Evolutionary conservation across 2,888 invertebrate genomes (phyloP).

Genomic region (Neocrepidodera transversa): DNA sequence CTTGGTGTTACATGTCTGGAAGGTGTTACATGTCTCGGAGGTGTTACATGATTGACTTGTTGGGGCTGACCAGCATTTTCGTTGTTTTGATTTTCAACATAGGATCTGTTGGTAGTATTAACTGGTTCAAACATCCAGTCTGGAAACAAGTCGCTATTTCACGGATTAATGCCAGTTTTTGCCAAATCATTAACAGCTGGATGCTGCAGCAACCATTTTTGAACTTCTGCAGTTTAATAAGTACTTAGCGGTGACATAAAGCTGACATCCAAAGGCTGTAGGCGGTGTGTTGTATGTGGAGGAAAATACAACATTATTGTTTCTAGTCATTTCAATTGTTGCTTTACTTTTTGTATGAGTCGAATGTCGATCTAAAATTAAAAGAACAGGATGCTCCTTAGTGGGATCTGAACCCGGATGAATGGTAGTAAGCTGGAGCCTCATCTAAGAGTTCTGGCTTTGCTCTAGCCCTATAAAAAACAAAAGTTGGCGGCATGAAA

Average conservation of each 20-base stretch:
- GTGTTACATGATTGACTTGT: background rate
- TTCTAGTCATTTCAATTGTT: background rate
- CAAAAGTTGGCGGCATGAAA: too few relatives aligned
- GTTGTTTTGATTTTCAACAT: background rate
- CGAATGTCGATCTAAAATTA: background rate
- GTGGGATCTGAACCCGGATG: background rate
- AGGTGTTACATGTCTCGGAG: background rate
- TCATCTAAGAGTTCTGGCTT: background rate
- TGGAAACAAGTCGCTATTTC: background rate
- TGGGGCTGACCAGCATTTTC: background rate
- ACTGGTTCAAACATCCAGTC: conserved; percentile 17
- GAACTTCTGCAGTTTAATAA: conserved; percentile 7
- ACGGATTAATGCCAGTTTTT: background rate
- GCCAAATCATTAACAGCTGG: background rate
- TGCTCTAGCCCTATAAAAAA: background rate
- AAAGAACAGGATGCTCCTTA: background rate
- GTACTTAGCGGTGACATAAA: conserved; percentile 43
- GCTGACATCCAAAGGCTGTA: conserved; percentile 49
- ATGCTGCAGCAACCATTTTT: conserved; percentile 42
- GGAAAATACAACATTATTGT: conserved; percentile 43
- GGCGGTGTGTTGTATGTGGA: conserved; percentile 45
- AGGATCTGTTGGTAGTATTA: conserved; percentile 18
- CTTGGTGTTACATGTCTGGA: too few relatives aligned
- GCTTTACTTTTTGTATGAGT: conserved; percentile 1
- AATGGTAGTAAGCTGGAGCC: conserved; percentile 14